Evolutionary conservation across 2,888 invertebrate species (phyloP), one percentile per base, ranked within the genome.

Genomic region (Chorisops tibialis): DNA sequence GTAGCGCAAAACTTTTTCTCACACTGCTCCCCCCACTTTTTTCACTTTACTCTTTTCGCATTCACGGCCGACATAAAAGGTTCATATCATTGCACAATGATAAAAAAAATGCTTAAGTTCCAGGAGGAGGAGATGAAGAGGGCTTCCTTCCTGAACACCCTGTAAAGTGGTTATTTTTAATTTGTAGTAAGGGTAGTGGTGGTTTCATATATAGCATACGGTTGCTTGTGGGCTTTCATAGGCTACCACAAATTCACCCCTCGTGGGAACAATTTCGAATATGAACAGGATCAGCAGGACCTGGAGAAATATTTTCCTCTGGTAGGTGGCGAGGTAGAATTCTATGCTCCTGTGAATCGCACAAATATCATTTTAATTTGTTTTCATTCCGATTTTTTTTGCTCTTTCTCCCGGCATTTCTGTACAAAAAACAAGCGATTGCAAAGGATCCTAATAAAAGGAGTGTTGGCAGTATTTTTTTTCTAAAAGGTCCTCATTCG

Each of bases 81-180:
- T 18, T 43, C 56, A 43, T 45, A 56, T 43, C 30, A 56, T 24
- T 45, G 56, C 30, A 30, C 19, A 37, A 30, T 30, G 9, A 5
- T 7, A 30, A 5, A 30, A 30, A 22, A 48, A 9, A 52, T n/a
- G n/a, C n/a, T n/a, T n/a, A n/a, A n/a, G n/a, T n/a, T n/a, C n/a
- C n/a, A n/a, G n/a, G n/a, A n/a, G n/a, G n/a, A n/a, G n/a, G n/a
- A 14, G 43, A 56, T 30, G 30, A 43, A 56, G 24, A 56, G 45
- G 43, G 18, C n/a, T 43, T n/a, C 2, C 43, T 18, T 45, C 43
- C 43, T 45, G 30, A 56, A 56, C 39, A 56, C 30, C 43, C 45
- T 56, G 56, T 56, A 45, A 56, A 56, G 56, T 56, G 56, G 56
- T 43, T 56, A 45, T 56, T 43, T 56, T 56, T 56, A 56, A 56